Percentiles rank a stretch among this genome's conserved stretches.
Evolutionary conservation across 1,140 invertebrate genomes (phyloP).

Genomic region (Spodoptera frugiperda): DNA sequence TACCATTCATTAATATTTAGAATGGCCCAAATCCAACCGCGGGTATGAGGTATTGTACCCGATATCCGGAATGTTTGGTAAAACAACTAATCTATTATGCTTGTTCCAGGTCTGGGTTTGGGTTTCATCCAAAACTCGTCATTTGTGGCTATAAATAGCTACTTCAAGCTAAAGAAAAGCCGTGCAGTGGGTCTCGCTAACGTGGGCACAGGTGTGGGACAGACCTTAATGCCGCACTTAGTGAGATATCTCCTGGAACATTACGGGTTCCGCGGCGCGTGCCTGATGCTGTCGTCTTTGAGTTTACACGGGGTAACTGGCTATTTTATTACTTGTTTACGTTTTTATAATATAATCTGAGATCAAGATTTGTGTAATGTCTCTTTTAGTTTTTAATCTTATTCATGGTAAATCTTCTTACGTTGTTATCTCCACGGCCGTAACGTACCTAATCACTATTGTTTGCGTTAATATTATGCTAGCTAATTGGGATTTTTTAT

Average conservation of each 20-base stretch:
- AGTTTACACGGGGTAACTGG: slow-evolving; percentile 87
- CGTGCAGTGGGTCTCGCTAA: slow-evolving; percentile 90
- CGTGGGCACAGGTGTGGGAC: slow-evolving; percentile 90
- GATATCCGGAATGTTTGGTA: slow-evolving; percentile 11
- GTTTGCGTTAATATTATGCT: not conserved
- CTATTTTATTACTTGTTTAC: slow-evolving; percentile 18
- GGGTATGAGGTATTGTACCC: not conserved
- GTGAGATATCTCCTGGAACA: slow-evolving; percentile 87
- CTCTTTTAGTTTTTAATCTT: too few relatives aligned
- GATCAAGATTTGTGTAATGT: too few relatives aligned
- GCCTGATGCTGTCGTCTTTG: slow-evolving; percentile 87
- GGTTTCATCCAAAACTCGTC: slow-evolving; percentile 89
- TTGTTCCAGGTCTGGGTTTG: slow-evolving; percentile 88
- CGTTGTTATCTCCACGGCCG: too few relatives aligned
- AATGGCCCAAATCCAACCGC: slow-evolving; percentile 25
- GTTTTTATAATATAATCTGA: not conserved
- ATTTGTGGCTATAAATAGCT: slow-evolving; percentile 91
- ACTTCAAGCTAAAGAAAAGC: slow-evolving; percentile 89
- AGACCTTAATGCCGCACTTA: slow-evolving; percentile 91
- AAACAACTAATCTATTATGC: slow-evolving; percentile 25
- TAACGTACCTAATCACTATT: too few relatives aligned
- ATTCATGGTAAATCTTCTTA: not conserved
- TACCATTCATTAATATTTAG: slow-evolving; percentile 28
- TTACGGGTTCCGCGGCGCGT: slow-evolving; percentile 87
- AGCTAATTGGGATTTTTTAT: too few relatives aligned